Conservation (phyloP, 2,888 invertebrate species). For the Tenthredo scrophulariae region DNA sequence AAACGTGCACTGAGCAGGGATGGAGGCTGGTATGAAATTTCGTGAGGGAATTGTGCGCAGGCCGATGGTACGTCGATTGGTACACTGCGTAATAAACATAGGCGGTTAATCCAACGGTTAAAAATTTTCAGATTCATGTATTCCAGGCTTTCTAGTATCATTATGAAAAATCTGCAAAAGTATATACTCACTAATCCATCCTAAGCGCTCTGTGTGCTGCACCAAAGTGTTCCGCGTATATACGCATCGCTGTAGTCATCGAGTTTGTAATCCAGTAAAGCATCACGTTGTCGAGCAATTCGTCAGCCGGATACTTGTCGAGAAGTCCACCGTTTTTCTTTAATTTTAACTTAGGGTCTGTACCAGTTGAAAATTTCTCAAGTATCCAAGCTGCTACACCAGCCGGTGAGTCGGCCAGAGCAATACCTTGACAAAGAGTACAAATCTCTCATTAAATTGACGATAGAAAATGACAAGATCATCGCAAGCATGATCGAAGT, state of each 20-base stretch:
- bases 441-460: not conserved
- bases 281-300: slow-evolving; percentile 81
- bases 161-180: not conserved
- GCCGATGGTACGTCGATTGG: slow-evolving; percentile 69
- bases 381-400: slow-evolving; percentile 93
- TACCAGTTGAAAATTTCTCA: slow-evolving; percentile 91
- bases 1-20: slow-evolving; percentile 68
- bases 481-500: not conserved
- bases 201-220: slow-evolving; percentile 67
- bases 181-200: slow-evolving; percentile 77
- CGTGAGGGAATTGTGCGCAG: slow-evolving; percentile 73
- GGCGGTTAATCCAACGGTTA: not conserved
- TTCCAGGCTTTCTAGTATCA: too few relatives aligned
- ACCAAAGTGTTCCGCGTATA: slow-evolving; percentile 84
- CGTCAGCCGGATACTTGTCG: slow-evolving; percentile 79
- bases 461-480: not conserved
- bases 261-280: slow-evolving; percentile 80
- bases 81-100: slow-evolving; percentile 58
- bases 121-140: not conserved
- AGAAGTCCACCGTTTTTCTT: slow-evolving; percentile 84
- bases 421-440: slow-evolving; percentile 80
- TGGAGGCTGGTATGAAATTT: slow-evolving; percentile 67
- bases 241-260: slow-evolving; percentile 79
- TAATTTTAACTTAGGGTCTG: slow-evolving; percentile 79
- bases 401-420: slow-evolving; percentile 88